These are phyloP conservation scores for Micromesistius poutassou DNA, from an alignment of 2,797 vertebrate genomes.

Conservation along the genomic window DNA sequence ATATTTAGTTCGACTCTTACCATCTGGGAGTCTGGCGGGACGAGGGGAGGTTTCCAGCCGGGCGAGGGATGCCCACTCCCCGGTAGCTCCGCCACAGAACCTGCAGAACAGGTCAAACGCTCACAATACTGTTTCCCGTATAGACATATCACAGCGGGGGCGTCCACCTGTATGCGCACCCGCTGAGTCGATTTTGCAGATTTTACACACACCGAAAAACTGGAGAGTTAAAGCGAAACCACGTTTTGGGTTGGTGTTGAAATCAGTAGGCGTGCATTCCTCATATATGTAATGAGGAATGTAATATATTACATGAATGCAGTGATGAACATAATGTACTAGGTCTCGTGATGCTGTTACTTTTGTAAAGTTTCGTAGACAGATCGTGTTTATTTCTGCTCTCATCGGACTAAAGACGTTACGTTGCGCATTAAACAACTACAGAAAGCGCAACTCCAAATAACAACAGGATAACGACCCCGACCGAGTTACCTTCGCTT, in stretches of 20 bases:
- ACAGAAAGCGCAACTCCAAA: background rate
- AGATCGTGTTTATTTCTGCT: background rate
- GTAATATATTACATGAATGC: background rate
- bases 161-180: too few species aligned
- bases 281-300: too few species aligned
- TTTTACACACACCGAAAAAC: too few species aligned
- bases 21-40: background rate
- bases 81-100: background rate
- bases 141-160: too few species aligned
- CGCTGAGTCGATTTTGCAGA: too few species aligned
- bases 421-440: background rate
- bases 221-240: too few species aligned
- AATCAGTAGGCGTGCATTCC: background rate
- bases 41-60: background rate
- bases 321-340: background rate
- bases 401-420: background rate
- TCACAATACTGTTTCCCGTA: too few species aligned
- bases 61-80: background rate
- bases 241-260: too few species aligned
- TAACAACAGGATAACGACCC: background rate
- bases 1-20: background rate
- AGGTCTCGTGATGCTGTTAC: background rate
- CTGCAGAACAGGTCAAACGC: background rate
- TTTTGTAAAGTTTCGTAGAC: background rate
- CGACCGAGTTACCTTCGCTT: background rate